phyloP scores from a whole-genome alignment of 2,113 vertebrate genomes.

The Mastomys natalensis region DNA sequence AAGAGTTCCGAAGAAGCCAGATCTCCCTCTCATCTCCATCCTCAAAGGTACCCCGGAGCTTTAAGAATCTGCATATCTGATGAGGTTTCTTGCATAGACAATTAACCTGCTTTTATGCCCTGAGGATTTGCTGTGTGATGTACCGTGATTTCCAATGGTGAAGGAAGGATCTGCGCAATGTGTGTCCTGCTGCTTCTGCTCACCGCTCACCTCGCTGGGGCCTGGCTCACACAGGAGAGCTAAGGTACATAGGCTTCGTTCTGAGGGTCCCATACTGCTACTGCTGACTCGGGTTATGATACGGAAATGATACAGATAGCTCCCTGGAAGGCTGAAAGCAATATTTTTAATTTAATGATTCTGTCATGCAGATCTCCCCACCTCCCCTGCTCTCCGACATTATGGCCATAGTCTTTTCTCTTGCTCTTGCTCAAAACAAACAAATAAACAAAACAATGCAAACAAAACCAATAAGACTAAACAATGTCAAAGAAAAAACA shows the following conservation, averaged over 20 bases:
- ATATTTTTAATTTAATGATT: background rate
- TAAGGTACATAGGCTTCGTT: background rate
- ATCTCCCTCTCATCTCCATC: background rate
- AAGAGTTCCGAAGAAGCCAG: background rate
- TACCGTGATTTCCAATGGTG: background rate
- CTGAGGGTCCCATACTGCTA: background rate
- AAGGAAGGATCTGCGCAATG: background rate
- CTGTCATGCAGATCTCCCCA: background rate
- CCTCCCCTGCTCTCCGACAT: background rate
- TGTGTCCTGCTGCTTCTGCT: background rate
- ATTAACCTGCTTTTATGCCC: background rate
- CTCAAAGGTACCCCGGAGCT: background rate
- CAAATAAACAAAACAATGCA: background rate
- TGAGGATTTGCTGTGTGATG: background rate
- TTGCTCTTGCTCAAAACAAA: background rate
- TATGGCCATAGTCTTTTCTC: background rate
- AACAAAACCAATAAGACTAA: background rate
- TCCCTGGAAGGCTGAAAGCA: background rate
- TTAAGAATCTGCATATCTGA: slow-evolving; percentile 35
- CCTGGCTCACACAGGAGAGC: background rate
- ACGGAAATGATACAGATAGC: background rate
- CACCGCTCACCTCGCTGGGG: background rate
- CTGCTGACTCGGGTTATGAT: background rate
- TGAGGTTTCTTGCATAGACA: background rate
- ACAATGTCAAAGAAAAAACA: background rate